A percentile compares a stretch with the other conserved stretches of the same genome.
Conservation (phyloP, 2,797 vertebrate genomes). For the Lacerta agilis region DNA sequence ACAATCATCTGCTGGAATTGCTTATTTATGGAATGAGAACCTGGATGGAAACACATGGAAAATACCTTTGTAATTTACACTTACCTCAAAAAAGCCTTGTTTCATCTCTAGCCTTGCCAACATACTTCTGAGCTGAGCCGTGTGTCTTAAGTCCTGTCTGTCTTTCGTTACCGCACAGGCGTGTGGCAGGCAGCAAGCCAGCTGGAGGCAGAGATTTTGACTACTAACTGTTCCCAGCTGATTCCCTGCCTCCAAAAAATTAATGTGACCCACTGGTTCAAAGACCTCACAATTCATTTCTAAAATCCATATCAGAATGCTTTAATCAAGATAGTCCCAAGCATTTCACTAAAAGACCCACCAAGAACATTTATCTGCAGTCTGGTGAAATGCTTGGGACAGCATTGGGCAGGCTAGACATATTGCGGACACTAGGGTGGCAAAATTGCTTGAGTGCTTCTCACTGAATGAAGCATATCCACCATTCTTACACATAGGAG, state of each 20-base stretch:
- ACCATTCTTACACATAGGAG: not conserved
- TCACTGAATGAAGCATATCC: not conserved
- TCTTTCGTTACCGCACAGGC: conserved; percentile 64
- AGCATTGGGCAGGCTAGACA: not conserved
- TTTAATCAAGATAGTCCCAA: conserved; percentile 13
- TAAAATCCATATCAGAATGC: not conserved
- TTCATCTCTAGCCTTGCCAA: conserved; percentile 56
- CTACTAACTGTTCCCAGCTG: conserved; percentile 55
- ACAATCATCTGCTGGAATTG: conserved; percentile 61
- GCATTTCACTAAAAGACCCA: conserved; percentile 8
- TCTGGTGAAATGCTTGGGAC: too few relatives aligned
- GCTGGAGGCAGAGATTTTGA: conserved; percentile 28
- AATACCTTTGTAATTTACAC: conserved; percentile 64
- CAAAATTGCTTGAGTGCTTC: not conserved
- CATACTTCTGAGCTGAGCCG: conserved; percentile 37
- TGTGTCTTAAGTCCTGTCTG: conserved; percentile 55
- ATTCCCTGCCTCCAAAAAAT: conserved; percentile 47
- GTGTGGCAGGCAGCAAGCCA: conserved; percentile 68
- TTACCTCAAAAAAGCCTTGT: conserved; percentile 58
- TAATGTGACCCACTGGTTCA: conserved; percentile 40
- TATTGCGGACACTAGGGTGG: not conserved
- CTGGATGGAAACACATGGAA: conserved; percentile 67
- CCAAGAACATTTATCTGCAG: not conserved
- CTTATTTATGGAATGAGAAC: conserved; percentile 61
- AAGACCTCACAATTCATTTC: conserved; percentile 26